Evolutionary conservation across 2,797 vertebrate genomes (phyloP).

Genomic region (Cheirogaleus major): DNA sequence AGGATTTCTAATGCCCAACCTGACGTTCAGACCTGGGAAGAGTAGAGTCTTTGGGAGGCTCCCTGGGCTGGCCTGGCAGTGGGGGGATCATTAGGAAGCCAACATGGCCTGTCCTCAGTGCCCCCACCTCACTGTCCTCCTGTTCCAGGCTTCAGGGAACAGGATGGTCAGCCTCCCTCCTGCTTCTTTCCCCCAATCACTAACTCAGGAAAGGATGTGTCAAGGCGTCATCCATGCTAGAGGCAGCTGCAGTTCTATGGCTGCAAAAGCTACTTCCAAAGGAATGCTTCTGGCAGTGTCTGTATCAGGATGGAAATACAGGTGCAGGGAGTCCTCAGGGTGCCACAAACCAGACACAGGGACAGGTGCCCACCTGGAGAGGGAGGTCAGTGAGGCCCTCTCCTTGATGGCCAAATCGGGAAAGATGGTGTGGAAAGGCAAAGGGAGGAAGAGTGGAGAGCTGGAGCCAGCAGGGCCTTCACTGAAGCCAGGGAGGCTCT

Average conservation of each 20-base stretch:
- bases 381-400: not conserved
- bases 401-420: not conserved
- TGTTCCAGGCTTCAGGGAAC: not conserved
- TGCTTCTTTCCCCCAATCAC: not conserved
- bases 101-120: not conserved
- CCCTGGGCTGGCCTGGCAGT: not conserved
- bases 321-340: not conserved
- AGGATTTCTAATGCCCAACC: not conserved
- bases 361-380: not conserved
- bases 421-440: not conserved
- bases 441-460: not conserved
- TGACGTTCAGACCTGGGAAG: not conserved
- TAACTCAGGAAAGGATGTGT: not conserved
- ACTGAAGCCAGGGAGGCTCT: not conserved
- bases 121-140: not conserved
- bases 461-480: not conserved
- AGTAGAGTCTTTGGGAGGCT: not conserved
- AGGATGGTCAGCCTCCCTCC: not conserved
- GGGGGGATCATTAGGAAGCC: accelerated
- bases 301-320: not conserved
- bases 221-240: not conserved
- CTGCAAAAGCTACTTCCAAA: not conserved
- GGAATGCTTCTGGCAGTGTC: not conserved
- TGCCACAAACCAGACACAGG: not conserved
- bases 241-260: not conserved